Base-by-base conservation (phyloP, 2,797 vertebrate genomes). In the Chrysocyon brachyurus region DNA sequence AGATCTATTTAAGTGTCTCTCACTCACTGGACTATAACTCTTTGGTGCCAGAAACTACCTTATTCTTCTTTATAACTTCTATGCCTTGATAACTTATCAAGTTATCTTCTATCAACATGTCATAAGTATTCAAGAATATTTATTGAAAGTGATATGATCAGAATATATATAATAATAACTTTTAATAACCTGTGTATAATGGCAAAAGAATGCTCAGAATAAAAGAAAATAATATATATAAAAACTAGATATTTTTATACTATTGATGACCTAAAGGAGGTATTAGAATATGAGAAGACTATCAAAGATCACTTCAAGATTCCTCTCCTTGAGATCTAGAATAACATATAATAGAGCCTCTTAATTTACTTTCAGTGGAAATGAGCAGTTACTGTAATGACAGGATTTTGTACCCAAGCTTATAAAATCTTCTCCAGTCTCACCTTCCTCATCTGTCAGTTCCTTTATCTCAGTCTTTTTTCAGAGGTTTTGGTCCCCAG, bases 191-290 rank as follows among this genome's bases (percentile, higher is more conserved):
- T 78, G 11, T 85, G 11, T 54, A 40, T 33, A 87, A 72, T n/a
- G 52, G 57, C 21, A 33, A 94, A 81, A 90, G 21, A 90, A 91
- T 59, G 15, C 54, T 96, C 70, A 68, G 56, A 81, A 90, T 57
- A 82, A 79, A 93, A 84, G 21, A 72, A 7, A 73, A 66, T 17
- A 28, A 7, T 33, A 57, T 49, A 1, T 12, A 54, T 22, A 49
- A 79, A 85, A 64, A 61, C 19, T n/a, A 56, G 31, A 24, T 84
- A 57, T 84, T 63, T 89, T 89, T 57, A 17, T 87, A 61, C 22
- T 54, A 54, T 16, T 68, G 22, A 54, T 46, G n/a, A 26, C 3
- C 31, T 52, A 7, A 28, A 78, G 11, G 21, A 16, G 14, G 9
- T 36, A 68, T 21, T 78, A 40, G 14, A 88, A 49, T 24, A 54